These are phyloP conservation scores for Cataglyphis cursor DNA, from an alignment of 2,888 invertebrate genomes.

Conservation along the genomic window DNA sequence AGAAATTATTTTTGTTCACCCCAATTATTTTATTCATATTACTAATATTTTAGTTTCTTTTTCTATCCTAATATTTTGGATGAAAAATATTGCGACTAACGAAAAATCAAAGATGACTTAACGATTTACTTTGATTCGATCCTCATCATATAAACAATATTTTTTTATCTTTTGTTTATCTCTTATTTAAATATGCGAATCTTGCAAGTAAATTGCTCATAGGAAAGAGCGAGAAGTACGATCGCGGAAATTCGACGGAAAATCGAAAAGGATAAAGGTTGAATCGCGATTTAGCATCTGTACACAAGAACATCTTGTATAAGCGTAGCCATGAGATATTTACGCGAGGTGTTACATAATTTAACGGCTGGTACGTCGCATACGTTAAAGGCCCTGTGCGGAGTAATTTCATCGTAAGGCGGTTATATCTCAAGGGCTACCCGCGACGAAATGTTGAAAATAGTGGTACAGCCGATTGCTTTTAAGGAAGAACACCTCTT, in stretches of 20 bases:
- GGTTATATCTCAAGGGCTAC: constrained; percentile 81
- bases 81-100: too few species aligned
- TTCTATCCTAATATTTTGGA: too few species aligned
- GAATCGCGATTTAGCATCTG: constrained; percentile 79
- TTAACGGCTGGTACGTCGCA: constrained; percentile 80
- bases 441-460: constrained; percentile 84
- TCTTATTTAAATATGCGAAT: constrained; percentile 18
- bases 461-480: constrained; percentile 85
- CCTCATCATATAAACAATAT: background rate
- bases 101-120: too few species aligned
- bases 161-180: background rate
- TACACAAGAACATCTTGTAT: constrained; percentile 78
- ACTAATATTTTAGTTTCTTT: too few species aligned
- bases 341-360: constrained; percentile 83
- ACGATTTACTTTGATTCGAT: too few species aligned
- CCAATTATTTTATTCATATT: too few species aligned
- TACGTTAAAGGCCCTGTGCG: constrained; percentile 81
- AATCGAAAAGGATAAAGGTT: constrained; percentile 55
- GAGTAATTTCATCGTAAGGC: constrained; percentile 81
- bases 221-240: background rate
- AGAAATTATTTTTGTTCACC: too few species aligned
- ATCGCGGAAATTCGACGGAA: constrained; percentile 6
- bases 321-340: constrained; percentile 76
- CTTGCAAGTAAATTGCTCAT: constrained; percentile 62
- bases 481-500: constrained; percentile 79